phyloP scores from a whole-genome alignment of 2,797 vertebrate species.

The Gymnopithys bicolor region DNA sequence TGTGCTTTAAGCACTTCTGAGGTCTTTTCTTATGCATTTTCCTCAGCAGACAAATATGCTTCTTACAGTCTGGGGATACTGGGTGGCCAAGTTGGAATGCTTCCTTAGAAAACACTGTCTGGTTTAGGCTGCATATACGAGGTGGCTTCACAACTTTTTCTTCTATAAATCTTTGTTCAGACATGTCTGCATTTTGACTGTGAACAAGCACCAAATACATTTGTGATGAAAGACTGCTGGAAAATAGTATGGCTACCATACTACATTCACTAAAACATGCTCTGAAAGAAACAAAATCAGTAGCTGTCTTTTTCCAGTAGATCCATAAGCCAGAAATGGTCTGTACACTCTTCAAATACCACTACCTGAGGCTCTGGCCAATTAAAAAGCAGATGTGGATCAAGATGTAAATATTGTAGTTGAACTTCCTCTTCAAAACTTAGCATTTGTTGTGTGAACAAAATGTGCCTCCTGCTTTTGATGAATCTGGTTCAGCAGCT shows the following conservation, averaged over 20 bases:
- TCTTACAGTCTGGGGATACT: background rate
- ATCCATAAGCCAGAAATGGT: background rate
- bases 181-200: background rate
- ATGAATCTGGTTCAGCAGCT: background rate
- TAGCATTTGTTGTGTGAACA: background rate
- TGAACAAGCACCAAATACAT: background rate
- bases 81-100: background rate
- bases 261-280: background rate
- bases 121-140: background rate
- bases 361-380: background rate
- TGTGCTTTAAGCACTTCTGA: background rate
- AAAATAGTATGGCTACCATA: background rate
- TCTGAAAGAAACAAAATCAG: background rate
- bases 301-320: background rate
- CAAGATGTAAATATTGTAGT: slow-evolving; percentile 10
- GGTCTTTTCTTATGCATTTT: background rate
- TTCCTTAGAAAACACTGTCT: background rate
- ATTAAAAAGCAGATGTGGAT: slow-evolving; percentile 13
- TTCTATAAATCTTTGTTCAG: background rate
- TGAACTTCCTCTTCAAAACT: background rate
- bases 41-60: background rate
- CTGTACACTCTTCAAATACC: background rate
- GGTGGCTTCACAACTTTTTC: background rate
- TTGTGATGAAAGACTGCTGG: background rate
- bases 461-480: background rate